Base-by-base conservation (phyloP, 2,888 invertebrate genomes). In the Heliconius sara region DNA sequence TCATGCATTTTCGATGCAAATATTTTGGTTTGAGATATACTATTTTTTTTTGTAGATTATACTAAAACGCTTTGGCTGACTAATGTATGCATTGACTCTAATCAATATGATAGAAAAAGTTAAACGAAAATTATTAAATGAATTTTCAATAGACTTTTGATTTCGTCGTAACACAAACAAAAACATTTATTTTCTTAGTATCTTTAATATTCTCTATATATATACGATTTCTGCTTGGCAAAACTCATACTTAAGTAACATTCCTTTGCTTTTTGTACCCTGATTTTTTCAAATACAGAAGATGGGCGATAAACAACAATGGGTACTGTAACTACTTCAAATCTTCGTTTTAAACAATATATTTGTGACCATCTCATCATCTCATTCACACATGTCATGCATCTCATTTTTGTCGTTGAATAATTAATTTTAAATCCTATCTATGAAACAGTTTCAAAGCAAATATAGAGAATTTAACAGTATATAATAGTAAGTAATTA, bases 231-330 rank as follows among this genome's bases (percentile, higher is more conserved):
- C 74, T 68, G 77, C 79, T 77, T 60, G 63, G 70, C 71, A 79
- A 81, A 81, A 81, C 77, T 79, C 79, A 81, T 81, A 79, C 57
- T 66, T 76, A 68, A 79, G 76, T 81, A 76, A 78, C 70, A 74
- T 71, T 60, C 52, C 34, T 65, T 47, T 66, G 60, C 73, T 63
- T 76, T 76, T 78, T 80, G 76, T 80, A 80, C 80, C 80, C 80
- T 81, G 80, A 78, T 73, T 71, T 75, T 39, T 68, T 63, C 47
- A 74, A 67, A 74, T 74, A 74, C 60, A 74, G 27, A 60, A 60
- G 30, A 63, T 60, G 43, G 47, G 60, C 39, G 60, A 43, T 68
- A 47, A 74, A 74, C 27, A 76, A 43, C 52, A 57, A n/a, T 27
- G 60, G 77, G 72, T 75, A 72, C 63, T 25, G 22, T 39, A 34